A percentile compares a stretch with the other conserved stretches of the same genome.
These are phyloP conservation scores for Antheraea mylitta DNA, from an alignment of 1,140 invertebrate genomes.

Conservation along the genomic window DNA sequence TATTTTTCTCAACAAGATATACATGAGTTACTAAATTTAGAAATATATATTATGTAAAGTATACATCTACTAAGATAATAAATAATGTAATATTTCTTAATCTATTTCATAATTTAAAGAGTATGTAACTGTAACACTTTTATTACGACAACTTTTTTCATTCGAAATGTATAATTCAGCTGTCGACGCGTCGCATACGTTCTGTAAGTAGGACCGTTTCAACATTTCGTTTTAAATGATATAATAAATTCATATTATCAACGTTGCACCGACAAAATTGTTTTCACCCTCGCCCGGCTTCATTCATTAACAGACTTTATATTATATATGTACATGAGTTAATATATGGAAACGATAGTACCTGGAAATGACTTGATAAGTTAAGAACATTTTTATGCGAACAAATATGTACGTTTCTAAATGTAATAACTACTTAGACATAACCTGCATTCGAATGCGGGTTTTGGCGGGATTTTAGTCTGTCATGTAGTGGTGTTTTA, in stretches of 20 bases:
- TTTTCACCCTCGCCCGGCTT: slow-evolving; percentile 54
- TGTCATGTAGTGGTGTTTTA: too few species aligned
- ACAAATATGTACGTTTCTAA: too few species aligned
- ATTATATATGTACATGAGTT: slow-evolving; percentile 36
- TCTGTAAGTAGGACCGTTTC: slow-evolving; percentile 37
- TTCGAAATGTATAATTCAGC: slow-evolving; percentile 10
- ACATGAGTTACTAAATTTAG: too few species aligned
- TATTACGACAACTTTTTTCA: background rate
- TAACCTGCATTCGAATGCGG: too few species aligned
- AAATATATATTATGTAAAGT: too few species aligned
- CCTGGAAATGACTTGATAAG: background rate
- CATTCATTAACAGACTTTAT: slow-evolving; percentile 56
- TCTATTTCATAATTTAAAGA: too few species aligned
- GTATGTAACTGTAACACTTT: background rate
- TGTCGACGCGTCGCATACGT: background rate
- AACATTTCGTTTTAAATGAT: slow-evolving; percentile 67
- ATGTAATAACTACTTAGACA: too few species aligned
- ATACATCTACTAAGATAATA: too few species aligned
- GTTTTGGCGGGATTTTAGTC: too few species aligned
- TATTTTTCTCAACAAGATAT: too few species aligned
- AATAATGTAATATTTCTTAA: too few species aligned
- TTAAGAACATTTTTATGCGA: background rate
- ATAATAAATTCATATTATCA: slow-evolving; percentile 72
- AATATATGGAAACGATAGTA: background rate
- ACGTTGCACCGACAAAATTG: slow-evolving; percentile 58